Base-by-base conservation (phyloP, 2,113 vertebrate species). In the Camelus bactrianus region DNA sequence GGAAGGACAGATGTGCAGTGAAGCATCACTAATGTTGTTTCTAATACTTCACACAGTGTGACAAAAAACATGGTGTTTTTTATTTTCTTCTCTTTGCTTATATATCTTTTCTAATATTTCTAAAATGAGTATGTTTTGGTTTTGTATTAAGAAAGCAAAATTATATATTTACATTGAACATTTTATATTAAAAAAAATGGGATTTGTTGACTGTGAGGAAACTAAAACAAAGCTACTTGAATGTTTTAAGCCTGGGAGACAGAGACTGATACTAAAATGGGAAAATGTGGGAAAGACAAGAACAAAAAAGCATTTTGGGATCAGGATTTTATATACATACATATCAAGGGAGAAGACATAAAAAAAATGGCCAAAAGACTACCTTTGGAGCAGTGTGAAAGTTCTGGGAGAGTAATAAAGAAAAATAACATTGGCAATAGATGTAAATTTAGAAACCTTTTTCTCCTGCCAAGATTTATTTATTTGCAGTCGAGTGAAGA, bases 341-440 rank as follows among this genome's bases (percentile, higher is more conserved):
- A 56, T 35, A 50, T 54, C 52, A 35, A 80, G 19, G 83, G 50
- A 89, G 65, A 89, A 3, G 42, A 64, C 82, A 35, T 22, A 73
- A 76, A 38, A 48, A 73, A 84, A 64, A 83, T 52, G 1, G 20
- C 72, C 42, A 54, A 62, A 92, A 82, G 16, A 79, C 32, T 62
- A 70, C 72, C 13, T 88, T 35, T 46, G 28, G 62, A 81, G 32
- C 32, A 73, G 8, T 88, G 30, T 30, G n/a, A 11, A 54, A 54
- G 48, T 79, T 80, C 50, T 35, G 15, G 15, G 19, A 80, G 8
- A 75, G 7, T 80, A 85, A 58, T 85, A 56, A 91, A 85, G 84
- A 91, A 82, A 89, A 94, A 87, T n/a, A 91, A 52, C 16, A 72
- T 54, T 82, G 76, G 30, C 54, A 67, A 79, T 85, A 58, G 64